These are phyloP conservation scores for Syritta pipiens DNA, from an alignment of 2,888 invertebrate genomes.

Conservation along the genomic window DNA sequence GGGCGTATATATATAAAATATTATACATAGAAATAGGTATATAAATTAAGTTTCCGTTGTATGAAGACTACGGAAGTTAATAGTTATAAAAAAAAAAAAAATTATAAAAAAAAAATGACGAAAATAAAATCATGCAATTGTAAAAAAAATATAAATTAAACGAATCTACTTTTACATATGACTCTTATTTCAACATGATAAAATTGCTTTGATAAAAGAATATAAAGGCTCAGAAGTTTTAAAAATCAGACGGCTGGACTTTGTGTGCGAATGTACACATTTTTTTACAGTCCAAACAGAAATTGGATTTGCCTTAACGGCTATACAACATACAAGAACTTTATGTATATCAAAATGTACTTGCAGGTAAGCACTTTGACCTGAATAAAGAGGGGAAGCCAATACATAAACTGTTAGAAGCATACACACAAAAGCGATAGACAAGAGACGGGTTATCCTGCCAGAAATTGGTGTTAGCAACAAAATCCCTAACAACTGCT, in stretches of 20 bases:
- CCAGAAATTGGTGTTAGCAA: neutral
- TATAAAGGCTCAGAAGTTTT: no score
- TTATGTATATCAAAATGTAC: no score
- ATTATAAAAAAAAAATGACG: neutral
- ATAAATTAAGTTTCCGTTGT: slow-evolving; percentile 9
- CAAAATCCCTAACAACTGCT: slow-evolving; percentile 3
- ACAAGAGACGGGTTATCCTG: neutral
- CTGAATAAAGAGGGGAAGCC: neutral
- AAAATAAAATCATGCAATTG: slow-evolving; percentile 16
- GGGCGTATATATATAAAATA: slow-evolving; percentile 18
- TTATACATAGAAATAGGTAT: slow-evolving; percentile 27
- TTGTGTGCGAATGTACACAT: no score
- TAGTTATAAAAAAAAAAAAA: slow-evolving; percentile 11
- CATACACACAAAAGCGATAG: neutral
- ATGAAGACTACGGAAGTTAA: slow-evolving; percentile 1
- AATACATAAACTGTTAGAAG: slow-evolving; percentile 1
- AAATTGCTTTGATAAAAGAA: no score
- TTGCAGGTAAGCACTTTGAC: slow-evolving; percentile 14
- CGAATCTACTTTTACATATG: slow-evolving; percentile 1
- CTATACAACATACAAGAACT: no score
- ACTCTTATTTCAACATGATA: no score
- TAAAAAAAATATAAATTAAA: neutral
- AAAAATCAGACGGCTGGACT: no score
- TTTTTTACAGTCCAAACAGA: no score
- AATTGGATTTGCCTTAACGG: no score